Conservation (phyloP, 2,888 invertebrate genomes). For the Danaus chrysippus region DNA sequence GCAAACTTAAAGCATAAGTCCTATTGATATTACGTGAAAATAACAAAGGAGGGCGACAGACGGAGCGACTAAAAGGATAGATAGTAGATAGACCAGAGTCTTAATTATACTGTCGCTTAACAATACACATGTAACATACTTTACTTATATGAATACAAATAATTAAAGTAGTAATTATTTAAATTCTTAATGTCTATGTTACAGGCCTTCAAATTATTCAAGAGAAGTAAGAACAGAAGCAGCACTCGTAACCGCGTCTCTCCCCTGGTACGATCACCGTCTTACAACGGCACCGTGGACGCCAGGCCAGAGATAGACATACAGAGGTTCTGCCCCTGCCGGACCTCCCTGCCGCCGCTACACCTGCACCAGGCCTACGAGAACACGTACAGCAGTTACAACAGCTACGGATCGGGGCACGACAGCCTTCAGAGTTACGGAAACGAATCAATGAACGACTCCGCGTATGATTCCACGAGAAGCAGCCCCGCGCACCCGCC, state of each 20-base stretch:
- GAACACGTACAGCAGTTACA: slow-evolving; percentile 55
- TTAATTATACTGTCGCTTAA: no score
- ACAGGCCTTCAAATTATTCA: slow-evolving; percentile 74
- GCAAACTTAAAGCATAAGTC: no score
- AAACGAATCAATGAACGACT: slow-evolving; percentile 49
- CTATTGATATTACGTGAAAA: no score
- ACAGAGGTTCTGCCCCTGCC: slow-evolving; percentile 63
- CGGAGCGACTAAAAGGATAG: no score
- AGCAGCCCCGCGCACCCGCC: slow-evolving; percentile 58
- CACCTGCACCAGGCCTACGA: slow-evolving; percentile 53
- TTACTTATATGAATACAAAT: no score
- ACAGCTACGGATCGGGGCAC: slow-evolving; percentile 56
- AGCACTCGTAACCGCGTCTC: slow-evolving; percentile 61
- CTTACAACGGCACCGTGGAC: slow-evolving; percentile 68
- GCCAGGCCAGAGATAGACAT: slow-evolving; percentile 66
- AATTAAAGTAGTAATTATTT: no score
- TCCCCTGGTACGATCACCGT: slow-evolving; percentile 59
- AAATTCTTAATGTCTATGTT: not conserved
- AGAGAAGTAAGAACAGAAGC: slow-evolving; percentile 58
- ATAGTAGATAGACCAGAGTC: no score
- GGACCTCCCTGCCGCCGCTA: slow-evolving; percentile 54
- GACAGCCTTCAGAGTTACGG: slow-evolving; percentile 27
- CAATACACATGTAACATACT: no score
- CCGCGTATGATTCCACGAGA: slow-evolving; percentile 67
- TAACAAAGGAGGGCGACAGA: no score